Evolutionary conservation across 2,113 vertebrate genomes (phyloP).

Genomic region (Menura novaehollandiae): DNA sequence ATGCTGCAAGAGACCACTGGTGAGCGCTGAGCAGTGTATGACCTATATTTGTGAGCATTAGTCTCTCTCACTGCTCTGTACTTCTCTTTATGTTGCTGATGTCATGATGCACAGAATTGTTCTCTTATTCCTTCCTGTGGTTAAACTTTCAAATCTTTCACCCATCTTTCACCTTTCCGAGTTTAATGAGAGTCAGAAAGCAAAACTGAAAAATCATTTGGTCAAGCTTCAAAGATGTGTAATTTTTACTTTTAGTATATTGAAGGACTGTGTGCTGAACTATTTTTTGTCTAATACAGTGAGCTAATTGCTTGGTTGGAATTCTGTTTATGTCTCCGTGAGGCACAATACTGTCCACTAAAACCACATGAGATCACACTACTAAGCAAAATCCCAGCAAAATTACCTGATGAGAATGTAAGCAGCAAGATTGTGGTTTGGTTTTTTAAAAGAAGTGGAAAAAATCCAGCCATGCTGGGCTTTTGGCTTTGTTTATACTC

Average conservation of each 20-base stretch:
- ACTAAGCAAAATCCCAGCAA: neutral
- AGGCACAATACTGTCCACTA: neutral
- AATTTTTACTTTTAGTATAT: neutral
- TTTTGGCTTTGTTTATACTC: slow-evolving; percentile 18
- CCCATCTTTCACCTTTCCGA: neutral
- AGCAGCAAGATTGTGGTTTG: neutral
- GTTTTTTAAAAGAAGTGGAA: neutral
- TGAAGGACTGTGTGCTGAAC: neutral
- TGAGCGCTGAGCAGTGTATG: neutral
- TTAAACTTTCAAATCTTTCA: neutral
- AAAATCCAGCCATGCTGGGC: neutral
- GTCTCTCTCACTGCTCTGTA: neutral
- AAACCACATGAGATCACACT: neutral
- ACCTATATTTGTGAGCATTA: neutral
- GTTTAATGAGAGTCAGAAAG: neutral
- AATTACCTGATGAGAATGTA: neutral
- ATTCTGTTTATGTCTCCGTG: neutral
- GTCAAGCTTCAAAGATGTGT: neutral
- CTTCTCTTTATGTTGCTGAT: neutral
- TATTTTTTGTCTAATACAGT: neutral
- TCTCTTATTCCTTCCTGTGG: neutral
- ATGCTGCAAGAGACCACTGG: neutral
- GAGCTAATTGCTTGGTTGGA: neutral
- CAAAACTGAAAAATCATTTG: neutral
- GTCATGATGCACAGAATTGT: neutral